These are phyloP conservation scores for Poecilia latipinna DNA, from an alignment of 2,113 vertebrate species.

Conservation along the genomic window DNA sequence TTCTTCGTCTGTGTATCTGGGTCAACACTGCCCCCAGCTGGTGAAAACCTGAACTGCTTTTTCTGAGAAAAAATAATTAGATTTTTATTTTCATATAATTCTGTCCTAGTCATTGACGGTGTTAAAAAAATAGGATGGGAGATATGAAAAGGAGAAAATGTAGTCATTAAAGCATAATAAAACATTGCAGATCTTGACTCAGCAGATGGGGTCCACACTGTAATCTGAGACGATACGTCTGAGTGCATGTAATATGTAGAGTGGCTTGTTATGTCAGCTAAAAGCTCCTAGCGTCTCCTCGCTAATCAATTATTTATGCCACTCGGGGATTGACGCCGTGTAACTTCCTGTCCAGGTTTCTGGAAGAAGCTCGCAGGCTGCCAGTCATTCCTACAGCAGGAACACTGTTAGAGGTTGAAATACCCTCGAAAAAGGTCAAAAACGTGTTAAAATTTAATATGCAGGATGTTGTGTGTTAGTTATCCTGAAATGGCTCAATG, in stretches of 20 bases:
- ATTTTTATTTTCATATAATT: neutral
- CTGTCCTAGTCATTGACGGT: neutral
- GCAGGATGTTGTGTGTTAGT: neutral
- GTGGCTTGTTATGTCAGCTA: conserved; percentile 67
- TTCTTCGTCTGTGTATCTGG: conserved; percentile 17
- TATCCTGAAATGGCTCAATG: neutral
- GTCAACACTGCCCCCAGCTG: conserved; percentile 68
- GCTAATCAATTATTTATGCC: conserved; percentile 67
- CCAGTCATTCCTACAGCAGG: conserved; percentile 1
- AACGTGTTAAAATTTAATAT: neutral
- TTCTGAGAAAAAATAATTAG: neutral
- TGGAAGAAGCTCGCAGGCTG: conserved; percentile 5
- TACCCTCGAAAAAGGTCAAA: no score
- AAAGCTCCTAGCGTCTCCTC: conserved; percentile 62
- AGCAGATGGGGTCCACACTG: conserved; percentile 30
- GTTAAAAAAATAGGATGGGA: neutral
- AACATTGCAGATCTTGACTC: conserved; percentile 26
- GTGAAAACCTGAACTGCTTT: conserved; percentile 10
- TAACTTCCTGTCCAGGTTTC: conserved; percentile 50
- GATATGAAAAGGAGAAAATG: neutral
- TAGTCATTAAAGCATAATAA: neutral
- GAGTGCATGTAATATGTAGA: conserved; percentile 60
- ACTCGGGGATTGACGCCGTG: conserved; percentile 36
- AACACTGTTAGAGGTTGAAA: neutral
- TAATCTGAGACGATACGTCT: conserved; percentile 62